Evolutionary conservation across 2,888 invertebrate genomes (phyloP).

Genomic region (Zelleria hepariella): DNA sequence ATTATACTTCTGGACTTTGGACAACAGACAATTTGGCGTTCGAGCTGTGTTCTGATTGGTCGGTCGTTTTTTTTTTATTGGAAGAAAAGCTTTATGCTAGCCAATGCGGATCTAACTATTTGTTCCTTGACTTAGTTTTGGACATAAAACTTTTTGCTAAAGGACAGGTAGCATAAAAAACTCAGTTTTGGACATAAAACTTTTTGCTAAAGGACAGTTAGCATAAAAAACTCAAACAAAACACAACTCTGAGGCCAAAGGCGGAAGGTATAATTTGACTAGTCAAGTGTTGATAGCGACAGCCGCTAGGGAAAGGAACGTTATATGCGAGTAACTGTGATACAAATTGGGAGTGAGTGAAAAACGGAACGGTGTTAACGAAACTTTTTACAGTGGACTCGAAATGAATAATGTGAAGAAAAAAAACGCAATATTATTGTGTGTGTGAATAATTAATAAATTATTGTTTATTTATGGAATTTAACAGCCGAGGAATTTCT

Average conservation of each 20-base stretch:
- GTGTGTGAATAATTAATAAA: neutral
- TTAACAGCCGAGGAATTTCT: neutral
- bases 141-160: neutral
- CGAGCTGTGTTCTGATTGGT: neutral
- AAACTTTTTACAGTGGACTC: neutral
- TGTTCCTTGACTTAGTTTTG: neutral
- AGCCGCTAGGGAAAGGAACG: neutral
- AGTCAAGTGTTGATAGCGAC: neutral
- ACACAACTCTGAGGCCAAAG: neutral
- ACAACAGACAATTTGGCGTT: neutral
- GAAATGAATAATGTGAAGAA: neutral
- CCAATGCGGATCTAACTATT: no score
- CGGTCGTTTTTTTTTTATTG: no score
- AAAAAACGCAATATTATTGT: neutral
- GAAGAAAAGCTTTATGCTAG: no score
- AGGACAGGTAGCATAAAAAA: neutral
- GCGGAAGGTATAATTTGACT: constrained; percentile 5
- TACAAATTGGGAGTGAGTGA: neutral
- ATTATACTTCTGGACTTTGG: neutral
- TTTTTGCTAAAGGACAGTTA: neutral
- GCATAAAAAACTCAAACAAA: neutral
- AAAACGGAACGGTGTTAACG: neutral
- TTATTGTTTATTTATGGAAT: constrained; percentile 2
- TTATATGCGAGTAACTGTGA: constrained; percentile 4
- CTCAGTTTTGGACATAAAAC: neutral